Evolutionary conservation across 1,140 invertebrate species (phyloP).

Genomic region (Drosophila lini): DNA sequence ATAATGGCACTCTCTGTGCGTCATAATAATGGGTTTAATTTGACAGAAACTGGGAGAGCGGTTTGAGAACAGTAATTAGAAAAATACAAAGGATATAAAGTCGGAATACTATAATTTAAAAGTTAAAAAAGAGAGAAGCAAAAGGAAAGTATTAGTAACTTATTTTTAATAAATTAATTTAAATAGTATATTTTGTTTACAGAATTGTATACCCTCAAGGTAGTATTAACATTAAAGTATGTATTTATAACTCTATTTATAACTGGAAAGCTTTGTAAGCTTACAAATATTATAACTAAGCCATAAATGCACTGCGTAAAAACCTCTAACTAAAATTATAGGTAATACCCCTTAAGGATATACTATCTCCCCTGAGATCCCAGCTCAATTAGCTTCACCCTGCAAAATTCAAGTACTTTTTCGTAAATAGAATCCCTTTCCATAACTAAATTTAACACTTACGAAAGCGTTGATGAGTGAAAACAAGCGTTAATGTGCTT

Average conservation of each 20-base stretch:
- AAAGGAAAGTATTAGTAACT: no score
- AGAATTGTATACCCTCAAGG: no score
- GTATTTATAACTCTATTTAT: no score
- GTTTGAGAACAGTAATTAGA: constrained; percentile 5
- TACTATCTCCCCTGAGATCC: not conserved
- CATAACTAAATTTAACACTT: constrained; percentile 43
- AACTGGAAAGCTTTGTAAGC: no score
- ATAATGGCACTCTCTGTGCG: constrained; percentile 18
- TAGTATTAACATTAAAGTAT: no score
- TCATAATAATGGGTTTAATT: constrained; percentile 49
- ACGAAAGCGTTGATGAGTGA: constrained; percentile 74
- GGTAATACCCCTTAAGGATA: no score
- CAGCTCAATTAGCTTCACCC: constrained; percentile 24
- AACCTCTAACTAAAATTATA: no score
- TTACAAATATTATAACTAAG: no score
- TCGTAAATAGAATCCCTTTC: constrained; percentile 6
- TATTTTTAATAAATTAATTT: no score
- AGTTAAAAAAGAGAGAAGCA: no score
- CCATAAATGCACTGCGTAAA: no score
- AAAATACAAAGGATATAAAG: not conserved
- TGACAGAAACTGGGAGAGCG: constrained; percentile 21
- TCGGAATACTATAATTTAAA: not conserved
- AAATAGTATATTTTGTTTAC: no score
- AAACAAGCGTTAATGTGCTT: constrained; percentile 74
- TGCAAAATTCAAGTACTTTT: constrained; percentile 25